Base-by-base conservation (phyloP, 2,888 invertebrate species). In the Mycalesis mineus region DNA sequence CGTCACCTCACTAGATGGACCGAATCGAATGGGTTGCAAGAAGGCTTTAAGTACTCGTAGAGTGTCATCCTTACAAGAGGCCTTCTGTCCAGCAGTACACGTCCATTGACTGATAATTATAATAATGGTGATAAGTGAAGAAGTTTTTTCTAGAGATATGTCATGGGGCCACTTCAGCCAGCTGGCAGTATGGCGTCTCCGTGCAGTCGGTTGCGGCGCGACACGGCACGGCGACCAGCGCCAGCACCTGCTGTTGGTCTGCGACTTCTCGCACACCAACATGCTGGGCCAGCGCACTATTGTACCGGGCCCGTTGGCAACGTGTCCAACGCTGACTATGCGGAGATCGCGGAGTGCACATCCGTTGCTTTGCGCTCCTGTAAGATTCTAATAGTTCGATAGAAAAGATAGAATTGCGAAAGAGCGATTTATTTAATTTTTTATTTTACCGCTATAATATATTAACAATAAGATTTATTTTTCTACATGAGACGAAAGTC, bases 201-300 rank as follows among this genome's bases (percentile, higher is more conserved):
- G 77, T 1, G 87, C 83, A 0, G 80, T 87, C 0, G 88, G 88
- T 0, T 89, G 88, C 58, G 87, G 84, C 0, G 88, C 87, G 0
- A 84, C 80, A 0, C 72, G 77, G 0, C 84, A 87, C 60, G 84
- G 86, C 0, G 58, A 63, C 0, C 61, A 61, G 0, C 71, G 74
- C 7, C 74, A 79, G 0, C 74, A 78, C 0, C 65, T 88, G 7
- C 69, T 89, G 41, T 69, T 89, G 0, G 88, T 88, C 22, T 89
- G 88, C 39, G 88, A 89, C 70, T 89, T 84, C 77, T 88, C 88
- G 0, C 88, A 89, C 70, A 89, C 88, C 7, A 88, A 89, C 66
- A 88, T 89, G 88, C 69, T 89, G 57, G 88, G 88, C 0, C 84
- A 88, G 65, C 68, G 73, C 54, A 88, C 88, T 0, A 48, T 88